These are phyloP conservation scores for Sturnus vulgaris DNA, from an alignment of 2,113 vertebrate species.

Conservation along the genomic window DNA sequence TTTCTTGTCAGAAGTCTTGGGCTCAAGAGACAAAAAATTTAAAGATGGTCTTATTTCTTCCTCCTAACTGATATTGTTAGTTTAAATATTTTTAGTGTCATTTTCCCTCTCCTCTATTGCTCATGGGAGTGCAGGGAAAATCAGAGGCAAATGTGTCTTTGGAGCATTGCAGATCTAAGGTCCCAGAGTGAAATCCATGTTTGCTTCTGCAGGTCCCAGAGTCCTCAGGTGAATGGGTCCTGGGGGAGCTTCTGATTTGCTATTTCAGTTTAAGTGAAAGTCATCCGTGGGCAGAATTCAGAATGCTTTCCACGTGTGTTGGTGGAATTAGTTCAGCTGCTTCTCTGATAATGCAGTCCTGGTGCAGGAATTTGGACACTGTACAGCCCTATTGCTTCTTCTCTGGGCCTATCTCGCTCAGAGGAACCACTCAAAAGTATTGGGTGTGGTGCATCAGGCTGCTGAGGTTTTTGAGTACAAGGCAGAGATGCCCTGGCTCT, in stretches of 20 bases:
- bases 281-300: not conserved
- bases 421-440: not conserved
- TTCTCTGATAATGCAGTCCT: not conserved
- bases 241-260: not conserved
- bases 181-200: not conserved
- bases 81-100: not conserved
- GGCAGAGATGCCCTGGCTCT: not conserved
- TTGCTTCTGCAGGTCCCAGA: not conserved
- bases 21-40: not conserved
- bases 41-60: not conserved
- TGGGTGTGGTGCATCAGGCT: not conserved
- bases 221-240: not conserved
- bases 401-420: not conserved
- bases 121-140: not conserved
- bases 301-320: fast-evolving
- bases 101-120: not conserved
- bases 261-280: not conserved
- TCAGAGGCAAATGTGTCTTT: not conserved
- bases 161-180: not conserved
- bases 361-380: not conserved
- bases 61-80: not conserved
- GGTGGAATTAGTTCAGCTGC: not conserved
- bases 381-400: not conserved
- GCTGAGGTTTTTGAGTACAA: not conserved
- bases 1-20: not conserved